These are phyloP conservation scores for Parazoanthus swiftii DNA, from an alignment of 92 coral and sea anemone genomes.

Conservation along the genomic window DNA sequence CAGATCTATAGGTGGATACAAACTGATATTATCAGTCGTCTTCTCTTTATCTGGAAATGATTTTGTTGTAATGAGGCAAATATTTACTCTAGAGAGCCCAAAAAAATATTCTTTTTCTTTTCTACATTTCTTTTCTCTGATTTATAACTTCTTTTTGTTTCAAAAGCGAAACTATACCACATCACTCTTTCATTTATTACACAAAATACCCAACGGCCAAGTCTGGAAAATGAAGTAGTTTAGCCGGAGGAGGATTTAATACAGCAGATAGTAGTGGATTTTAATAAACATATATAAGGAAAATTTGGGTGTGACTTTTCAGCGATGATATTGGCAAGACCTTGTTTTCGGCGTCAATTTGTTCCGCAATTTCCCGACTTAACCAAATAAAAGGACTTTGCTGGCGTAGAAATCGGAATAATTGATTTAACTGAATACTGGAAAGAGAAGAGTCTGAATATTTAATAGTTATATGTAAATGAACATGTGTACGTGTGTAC, in stretches of 20 bases:
- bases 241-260: neutral
- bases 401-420: neutral
- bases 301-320: constrained; percentile 6
- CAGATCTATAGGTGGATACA: neutral
- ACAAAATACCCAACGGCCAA: neutral
- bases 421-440: neutral
- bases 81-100: no score
- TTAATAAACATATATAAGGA: no score
- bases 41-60: neutral
- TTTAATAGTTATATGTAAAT: constrained; percentile 5
- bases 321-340: neutral
- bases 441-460: neutral
- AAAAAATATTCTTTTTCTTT: neutral
- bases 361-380: neutral
- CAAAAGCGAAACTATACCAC: neutral
- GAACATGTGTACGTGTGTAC: neutral
- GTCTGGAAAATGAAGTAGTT: neutral
- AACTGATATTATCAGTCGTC: neutral
- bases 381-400: neutral
- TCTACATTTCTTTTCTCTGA: neutral
- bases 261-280: neutral
- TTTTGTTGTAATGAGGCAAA: neutral
- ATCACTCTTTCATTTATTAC: neutral
- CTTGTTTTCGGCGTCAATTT: neutral
- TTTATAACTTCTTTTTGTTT: neutral